These are phyloP conservation scores for Synanthedon vespiformis DNA, from an alignment of 2,888 invertebrate species.

Conservation along the genomic window DNA sequence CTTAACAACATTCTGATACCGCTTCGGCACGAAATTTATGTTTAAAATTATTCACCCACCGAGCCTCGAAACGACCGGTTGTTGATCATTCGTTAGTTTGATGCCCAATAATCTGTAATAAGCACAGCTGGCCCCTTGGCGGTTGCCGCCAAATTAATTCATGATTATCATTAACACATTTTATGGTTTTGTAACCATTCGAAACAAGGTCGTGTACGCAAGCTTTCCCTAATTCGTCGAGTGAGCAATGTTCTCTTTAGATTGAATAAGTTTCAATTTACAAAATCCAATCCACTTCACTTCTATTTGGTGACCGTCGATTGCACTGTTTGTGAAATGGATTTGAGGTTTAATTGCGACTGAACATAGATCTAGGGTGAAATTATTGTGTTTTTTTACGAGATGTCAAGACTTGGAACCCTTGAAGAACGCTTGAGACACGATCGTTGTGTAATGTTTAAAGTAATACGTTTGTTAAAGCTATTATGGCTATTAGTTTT, in stretches of 20 bases:
- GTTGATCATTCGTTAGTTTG: not conserved
- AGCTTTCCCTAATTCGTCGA: not conserved
- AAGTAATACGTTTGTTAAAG: constrained; percentile 56
- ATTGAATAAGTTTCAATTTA: constrained; percentile 2
- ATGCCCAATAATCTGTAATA: not conserved
- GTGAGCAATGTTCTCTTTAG: not conserved
- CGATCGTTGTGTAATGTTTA: constrained; percentile 46
- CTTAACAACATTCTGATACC: constrained; percentile 17
- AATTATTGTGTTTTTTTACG: not conserved
- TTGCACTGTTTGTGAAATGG: not conserved
- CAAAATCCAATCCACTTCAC: not conserved
- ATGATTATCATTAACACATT: not conserved
- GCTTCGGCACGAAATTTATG: constrained; percentile 9
- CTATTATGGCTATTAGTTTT: constrained; percentile 49
- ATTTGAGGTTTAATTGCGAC: not conserved
- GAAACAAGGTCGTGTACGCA: constrained; percentile 1
- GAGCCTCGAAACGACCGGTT: not conserved
- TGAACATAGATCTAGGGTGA: not conserved
- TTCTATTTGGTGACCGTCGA: not conserved
- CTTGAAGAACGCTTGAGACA: constrained; percentile 29
- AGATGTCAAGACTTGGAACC: not conserved
- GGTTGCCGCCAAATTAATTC: not conserved
- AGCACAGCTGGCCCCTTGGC: not conserved
- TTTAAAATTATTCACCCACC: not conserved
- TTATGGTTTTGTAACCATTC: not conserved